These are phyloP conservation scores for Tribolium freemani DNA, from an alignment of 2,888 invertebrate genomes.

Conservation along the genomic window DNA sequence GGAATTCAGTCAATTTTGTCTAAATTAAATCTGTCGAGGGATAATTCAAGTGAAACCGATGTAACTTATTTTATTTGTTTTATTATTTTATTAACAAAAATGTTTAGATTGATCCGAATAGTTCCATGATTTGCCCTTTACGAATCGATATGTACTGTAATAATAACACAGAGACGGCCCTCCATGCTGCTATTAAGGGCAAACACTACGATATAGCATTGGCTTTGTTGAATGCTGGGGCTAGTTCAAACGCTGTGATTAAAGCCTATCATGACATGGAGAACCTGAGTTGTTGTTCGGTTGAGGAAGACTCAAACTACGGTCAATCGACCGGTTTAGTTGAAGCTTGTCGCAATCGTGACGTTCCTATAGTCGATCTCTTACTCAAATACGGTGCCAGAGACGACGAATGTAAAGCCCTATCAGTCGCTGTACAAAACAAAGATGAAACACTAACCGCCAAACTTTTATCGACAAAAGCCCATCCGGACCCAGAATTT, in stretches of 20 bases:
- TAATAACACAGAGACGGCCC: constrained; percentile 84
- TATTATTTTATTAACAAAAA: neutral
- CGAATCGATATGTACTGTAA: constrained; percentile 82
- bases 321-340: constrained; percentile 73
- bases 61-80: constrained; percentile 51
- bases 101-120: constrained; percentile 56
- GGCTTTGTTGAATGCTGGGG: constrained; percentile 81
- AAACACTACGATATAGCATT: constrained; percentile 81
- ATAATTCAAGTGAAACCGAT: constrained; percentile 66
- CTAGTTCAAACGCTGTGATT: constrained; percentile 84
- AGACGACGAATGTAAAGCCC: constrained; percentile 89
- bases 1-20: constrained; percentile 92
- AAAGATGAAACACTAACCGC: constrained; percentile 84
- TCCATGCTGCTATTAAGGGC: constrained; percentile 85
- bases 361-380: constrained; percentile 81
- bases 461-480: constrained; percentile 88
- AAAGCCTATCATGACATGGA: constrained; percentile 69
- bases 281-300: constrained; percentile 66
- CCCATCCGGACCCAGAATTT: constrained; percentile 92
- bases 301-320: constrained; percentile 68
- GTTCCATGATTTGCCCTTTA: constrained; percentile 76
- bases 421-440: constrained; percentile 81
- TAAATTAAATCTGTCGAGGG: constrained; percentile 78
- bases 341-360: constrained; percentile 79
- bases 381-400: constrained; percentile 85